Percentiles rank a stretch among this genome's conserved stretches.
Evolutionary conservation across 2,797 vertebrate genomes (phyloP).

Genomic region (Gymnothorax javanicus): DNA sequence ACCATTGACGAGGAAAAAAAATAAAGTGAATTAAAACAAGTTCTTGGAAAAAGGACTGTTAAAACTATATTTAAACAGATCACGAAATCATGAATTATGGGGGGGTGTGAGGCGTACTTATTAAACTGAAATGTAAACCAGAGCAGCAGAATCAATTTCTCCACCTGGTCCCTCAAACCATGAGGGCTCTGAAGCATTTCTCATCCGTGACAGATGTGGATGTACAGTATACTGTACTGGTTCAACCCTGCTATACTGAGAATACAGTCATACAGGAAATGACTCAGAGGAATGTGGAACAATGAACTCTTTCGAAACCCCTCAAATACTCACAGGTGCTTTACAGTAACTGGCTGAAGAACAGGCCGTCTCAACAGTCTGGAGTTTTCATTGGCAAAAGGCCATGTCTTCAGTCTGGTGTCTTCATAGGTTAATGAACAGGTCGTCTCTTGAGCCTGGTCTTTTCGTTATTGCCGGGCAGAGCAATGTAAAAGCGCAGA

Average conservation of each 20-base stretch:
- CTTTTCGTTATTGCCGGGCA: neutral
- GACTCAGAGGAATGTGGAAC: neutral
- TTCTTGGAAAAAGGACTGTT: constrained; percentile 36
- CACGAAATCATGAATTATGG: constrained; percentile 5
- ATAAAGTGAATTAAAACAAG: neutral
- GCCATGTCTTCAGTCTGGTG: no score
- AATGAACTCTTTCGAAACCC: neutral
- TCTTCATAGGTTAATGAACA: no score
- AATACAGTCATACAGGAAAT: neutral
- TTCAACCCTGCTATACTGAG: neutral
- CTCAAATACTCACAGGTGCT: neutral
- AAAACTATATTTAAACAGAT: constrained; percentile 15
- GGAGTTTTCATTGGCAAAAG: neutral
- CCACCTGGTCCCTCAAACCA: neutral
- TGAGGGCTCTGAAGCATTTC: neutral
- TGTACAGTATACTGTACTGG: neutral
- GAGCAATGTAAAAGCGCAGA: neutral
- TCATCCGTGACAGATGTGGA: neutral
- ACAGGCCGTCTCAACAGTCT: neutral
- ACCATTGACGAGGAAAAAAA: constrained; percentile 26
- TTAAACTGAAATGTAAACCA: constrained; percentile 16
- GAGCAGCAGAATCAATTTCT: constrained; percentile 6
- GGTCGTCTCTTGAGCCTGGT: neutral
- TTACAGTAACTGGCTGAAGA: neutral
- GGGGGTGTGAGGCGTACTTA: constrained; percentile 1